Evolutionary conservation across 2,888 invertebrate species (phyloP), one percentile per base, ranked within the genome.

Genomic region (Peribatodes rhomboidaria): DNA sequence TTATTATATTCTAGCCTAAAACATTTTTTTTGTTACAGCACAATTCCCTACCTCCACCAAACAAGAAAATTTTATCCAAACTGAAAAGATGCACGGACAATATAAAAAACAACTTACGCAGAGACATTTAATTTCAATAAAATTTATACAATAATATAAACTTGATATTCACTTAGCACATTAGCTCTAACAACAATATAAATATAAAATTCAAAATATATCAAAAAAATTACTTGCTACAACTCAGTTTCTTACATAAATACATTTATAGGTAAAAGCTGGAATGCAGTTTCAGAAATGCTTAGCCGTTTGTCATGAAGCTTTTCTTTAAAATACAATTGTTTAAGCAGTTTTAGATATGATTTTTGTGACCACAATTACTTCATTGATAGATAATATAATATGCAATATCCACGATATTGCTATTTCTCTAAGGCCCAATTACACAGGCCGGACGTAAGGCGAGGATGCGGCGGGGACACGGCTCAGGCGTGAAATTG

Each of bases 61-160:
- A 89, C 68, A 84, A 83, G 63, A 85, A 81, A 61, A 87, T 90
- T 44, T 76, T 73, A n/a, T 55, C 76, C n/a, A 92, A 90, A 74
- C 76, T 87, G n/a, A 84, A 76, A 41, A 71, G 76, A 0, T 78
- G 79, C 64, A 79, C 79, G 0, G 87, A 90, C 65, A 78, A 80
- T 75, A 86, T 87, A 64, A 91, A 88, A 78, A 79, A 78, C 64
- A 80, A 88, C 44, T 79, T 92, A 37, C 74, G 88, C 68, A 75
- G 81, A 71, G 87, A 89, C 77, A 83, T 90, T 87, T 92, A 90
- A 79, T 76, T 81, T 76, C 47, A 76, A 76, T 82, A 81, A 86
- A 86, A 84, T 81, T 80, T 76, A 70, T 75, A 77, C 73, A 27
- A 6, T 72, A 70, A 75, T 78, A 82, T 72, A 78, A 75, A 74